Evolutionary conservation across 2,888 invertebrate genomes (phyloP), one percentile per base, ranked within the genome.

Genomic region (Capitulum mitella): DNA sequence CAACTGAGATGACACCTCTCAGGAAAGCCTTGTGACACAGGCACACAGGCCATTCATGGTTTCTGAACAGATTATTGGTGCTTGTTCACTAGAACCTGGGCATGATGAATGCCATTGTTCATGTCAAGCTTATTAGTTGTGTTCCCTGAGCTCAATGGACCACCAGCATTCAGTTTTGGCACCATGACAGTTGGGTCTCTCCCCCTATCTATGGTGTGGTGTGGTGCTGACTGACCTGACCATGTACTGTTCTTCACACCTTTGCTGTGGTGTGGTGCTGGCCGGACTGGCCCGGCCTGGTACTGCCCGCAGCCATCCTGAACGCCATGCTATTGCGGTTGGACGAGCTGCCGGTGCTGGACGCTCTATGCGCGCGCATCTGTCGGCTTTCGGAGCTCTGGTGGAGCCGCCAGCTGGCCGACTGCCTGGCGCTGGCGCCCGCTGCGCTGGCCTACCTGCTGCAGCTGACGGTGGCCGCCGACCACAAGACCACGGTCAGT

Each of bases 321-420:
- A 76, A 46, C 29, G 5, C 48, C 29, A 46, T 76, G 76, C 43
- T 46, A 46, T 12, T 48, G 76, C 29, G 46, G 29, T 22, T 76
- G 46, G 48, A 46, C 76, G 48, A 76, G 76, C 46, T 29, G 76
- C 76, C 76, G 46, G 29, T 29, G 14, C 76, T 76, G 76, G 76
- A 76, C 76, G 46, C 12, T 6, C 10, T 46, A 8, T 46, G 76
- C n/a, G 76, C 8, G 16, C 43, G 46, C 16, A 22, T 76, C 29
- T 6, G 46, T 14, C 76, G 48, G 29, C 76, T 76, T 2, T 43
- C 46, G 10, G 76, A 76, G 48, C 76, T 46, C 8, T 76, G 76
- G 76, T 76, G 76, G 43, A 1, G n/a, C 46, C 46, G 46, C 76
- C 14, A 16, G 48, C 76, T 76, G 76, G 29, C 46, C 2, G 76